These are phyloP conservation scores for Trichonephila clavata DNA, from an alignment of 1,140 invertebrate genomes.

Conservation along the genomic window DNA sequence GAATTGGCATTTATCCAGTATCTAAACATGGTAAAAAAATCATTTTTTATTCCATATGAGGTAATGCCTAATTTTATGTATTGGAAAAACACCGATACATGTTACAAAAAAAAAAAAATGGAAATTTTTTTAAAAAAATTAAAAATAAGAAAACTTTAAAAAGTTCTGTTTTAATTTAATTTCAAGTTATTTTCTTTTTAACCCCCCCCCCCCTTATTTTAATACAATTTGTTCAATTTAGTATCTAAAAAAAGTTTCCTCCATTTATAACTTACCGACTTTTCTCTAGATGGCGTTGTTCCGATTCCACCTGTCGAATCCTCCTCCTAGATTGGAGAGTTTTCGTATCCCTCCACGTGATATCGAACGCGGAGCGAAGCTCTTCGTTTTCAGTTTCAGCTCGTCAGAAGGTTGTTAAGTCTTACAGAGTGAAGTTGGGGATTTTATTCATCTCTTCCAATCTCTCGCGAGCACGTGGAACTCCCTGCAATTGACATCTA, in stretches of 20 bases:
- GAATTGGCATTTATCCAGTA: too few relatives aligned
- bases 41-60: too few relatives aligned
- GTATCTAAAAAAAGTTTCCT: background rate
- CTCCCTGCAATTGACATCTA: background rate
- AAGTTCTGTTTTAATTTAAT: too few relatives aligned
- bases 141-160: too few relatives aligned
- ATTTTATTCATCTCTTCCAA: background rate
- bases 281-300: conserved; percentile 13
- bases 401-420: conserved; percentile 13
- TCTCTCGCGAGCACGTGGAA: conserved; percentile 27
- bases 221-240: too few relatives aligned
- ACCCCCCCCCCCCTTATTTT: too few relatives aligned
- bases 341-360: conserved; percentile 50
- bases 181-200: too few relatives aligned
- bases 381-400: conserved; percentile 37
- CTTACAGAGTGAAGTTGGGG: background rate
- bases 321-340: background rate
- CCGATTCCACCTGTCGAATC: conserved; percentile 59
- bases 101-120: too few relatives aligned
- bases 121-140: too few relatives aligned
- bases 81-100: too few relatives aligned
- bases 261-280: background rate
- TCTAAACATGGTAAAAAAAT: too few relatives aligned
- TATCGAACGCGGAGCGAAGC: background rate
- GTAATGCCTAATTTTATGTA: too few relatives aligned